Conservation (phyloP, 92 coral and sea anemone species). For the Epizoanthus rinbou region DNA sequence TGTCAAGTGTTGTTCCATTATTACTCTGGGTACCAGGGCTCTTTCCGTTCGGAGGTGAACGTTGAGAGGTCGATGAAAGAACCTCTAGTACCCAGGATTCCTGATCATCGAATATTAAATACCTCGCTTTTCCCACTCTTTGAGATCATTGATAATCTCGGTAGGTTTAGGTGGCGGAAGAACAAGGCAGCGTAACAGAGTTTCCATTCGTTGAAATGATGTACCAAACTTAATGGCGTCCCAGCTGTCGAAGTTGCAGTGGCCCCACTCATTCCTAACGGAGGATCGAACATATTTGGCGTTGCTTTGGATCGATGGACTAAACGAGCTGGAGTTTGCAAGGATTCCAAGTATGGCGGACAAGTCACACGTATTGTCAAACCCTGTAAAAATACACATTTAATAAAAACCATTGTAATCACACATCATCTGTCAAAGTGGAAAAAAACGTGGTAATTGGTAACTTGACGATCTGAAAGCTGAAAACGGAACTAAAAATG, state of each 20-base stretch:
- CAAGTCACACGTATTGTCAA: conserved; percentile 80
- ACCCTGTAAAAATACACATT: conserved; percentile 39
- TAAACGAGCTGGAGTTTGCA: conserved; percentile 56
- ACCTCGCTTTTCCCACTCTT: conserved; percentile 81
- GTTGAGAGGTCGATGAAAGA: too few species aligned
- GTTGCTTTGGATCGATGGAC: conserved; percentile 39
- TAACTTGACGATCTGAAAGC: too few species aligned
- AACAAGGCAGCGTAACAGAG: conserved; percentile 57
- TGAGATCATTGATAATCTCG: conserved; percentile 49
- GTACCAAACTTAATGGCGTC: conserved; percentile 37
- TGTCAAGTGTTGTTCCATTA: too few species aligned
- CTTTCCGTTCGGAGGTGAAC: too few species aligned
- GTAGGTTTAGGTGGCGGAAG: conserved; percentile 59
- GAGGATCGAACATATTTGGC: conserved; percentile 72
- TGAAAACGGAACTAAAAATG: too few species aligned
- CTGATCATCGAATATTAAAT: neutral
- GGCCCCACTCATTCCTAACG: conserved; percentile 87
- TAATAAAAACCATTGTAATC: too few species aligned
- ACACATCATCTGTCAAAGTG: too few species aligned
- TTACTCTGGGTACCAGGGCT: neutral
- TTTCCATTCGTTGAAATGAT: conserved; percentile 74
- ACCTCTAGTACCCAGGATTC: neutral
- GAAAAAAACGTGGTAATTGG: too few species aligned
- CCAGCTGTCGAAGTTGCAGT: conserved; percentile 84
- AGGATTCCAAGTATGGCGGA: conserved; percentile 83